Evolutionary conservation across 2,797 vertebrate genomes (phyloP).

Genomic region (Channallabes apus): DNA sequence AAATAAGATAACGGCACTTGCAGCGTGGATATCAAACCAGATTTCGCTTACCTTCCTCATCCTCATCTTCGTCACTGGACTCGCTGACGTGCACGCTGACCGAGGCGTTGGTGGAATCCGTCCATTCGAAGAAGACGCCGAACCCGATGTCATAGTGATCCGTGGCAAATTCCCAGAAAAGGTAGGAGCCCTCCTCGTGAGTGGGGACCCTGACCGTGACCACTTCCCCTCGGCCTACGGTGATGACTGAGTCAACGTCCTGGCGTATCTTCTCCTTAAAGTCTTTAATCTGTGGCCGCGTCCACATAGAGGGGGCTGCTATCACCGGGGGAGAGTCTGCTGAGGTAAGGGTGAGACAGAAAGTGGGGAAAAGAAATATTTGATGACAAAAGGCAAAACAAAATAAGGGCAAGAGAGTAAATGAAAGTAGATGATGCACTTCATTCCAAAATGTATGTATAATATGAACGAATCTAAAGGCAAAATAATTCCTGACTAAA

Average conservation of each 20-base stretch:
- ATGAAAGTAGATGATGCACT: neutral
- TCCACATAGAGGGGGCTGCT: constrained; percentile 99
- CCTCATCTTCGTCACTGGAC: constrained; percentile 97
- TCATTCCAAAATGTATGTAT: neutral
- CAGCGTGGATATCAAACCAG: neutral
- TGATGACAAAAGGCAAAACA: neutral
- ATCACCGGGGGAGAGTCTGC: constrained; percentile 88
- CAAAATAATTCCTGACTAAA: neutral
- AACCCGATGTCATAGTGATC: constrained; percentile 99
- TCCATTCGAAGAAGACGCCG: constrained; percentile 99
- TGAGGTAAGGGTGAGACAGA: neutral
- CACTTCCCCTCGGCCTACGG: constrained; percentile 96
- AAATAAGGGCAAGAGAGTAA: neutral
- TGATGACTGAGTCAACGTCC: constrained; percentile 97
- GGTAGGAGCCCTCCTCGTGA: constrained; percentile 96
- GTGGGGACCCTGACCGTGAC: constrained; percentile 98
- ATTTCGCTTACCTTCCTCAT: constrained; percentile 87
- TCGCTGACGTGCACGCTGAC: constrained; percentile 98
- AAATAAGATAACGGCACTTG: neutral
- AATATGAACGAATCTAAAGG: neutral
- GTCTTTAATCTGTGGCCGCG: constrained; percentile 96
- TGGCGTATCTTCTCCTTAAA: constrained; percentile 99
- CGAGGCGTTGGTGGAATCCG: constrained; percentile 90
- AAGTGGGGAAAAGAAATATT: neutral
- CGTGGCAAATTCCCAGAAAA: constrained; percentile 99